Conservation (phyloP, 2,888 invertebrate species). For the Allolobophora icterica region DNA sequence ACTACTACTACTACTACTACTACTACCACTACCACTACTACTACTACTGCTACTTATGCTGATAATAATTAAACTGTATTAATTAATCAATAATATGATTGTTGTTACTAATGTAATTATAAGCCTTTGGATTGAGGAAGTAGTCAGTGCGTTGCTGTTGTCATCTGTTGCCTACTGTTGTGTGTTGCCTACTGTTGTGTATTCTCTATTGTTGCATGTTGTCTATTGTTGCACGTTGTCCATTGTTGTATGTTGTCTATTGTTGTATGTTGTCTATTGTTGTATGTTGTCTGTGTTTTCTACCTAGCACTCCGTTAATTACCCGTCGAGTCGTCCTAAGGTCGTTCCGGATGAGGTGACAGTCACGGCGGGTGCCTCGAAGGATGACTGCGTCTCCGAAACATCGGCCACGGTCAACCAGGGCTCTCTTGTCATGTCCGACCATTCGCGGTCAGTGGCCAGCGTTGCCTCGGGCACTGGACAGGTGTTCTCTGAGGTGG, state of each 20-base stretch:
- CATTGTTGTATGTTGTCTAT: background rate
- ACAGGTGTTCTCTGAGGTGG: constrained; percentile 56
- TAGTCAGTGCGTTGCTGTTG: background rate
- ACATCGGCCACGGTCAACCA: background rate
- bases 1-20: too few species aligned
- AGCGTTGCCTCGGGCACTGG: constrained; percentile 39
- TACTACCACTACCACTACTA: too few species aligned
- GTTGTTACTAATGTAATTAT: too few species aligned
- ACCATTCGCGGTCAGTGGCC: constrained; percentile 38
- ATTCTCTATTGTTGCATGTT: too few species aligned
- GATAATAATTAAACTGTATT: too few species aligned
- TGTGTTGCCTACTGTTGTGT: too few species aligned
- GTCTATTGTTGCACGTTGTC: too few species aligned
- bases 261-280: background rate
- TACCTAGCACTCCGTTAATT: background rate
- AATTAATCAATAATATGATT: too few species aligned
- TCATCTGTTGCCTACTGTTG: too few species aligned
- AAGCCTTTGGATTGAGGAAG: too few species aligned
- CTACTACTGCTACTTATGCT: too few species aligned
- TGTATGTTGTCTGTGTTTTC: background rate
- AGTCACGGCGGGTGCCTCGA: background rate
- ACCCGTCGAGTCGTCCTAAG: background rate
- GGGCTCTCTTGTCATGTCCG: background rate
- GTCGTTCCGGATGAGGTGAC: background rate
- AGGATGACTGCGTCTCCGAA: background rate